Evolutionary conservation across 1,140 invertebrate genomes (phyloP), one percentile per base, ranked within the genome.

Genomic region (Cotesia glomerata): DNA sequence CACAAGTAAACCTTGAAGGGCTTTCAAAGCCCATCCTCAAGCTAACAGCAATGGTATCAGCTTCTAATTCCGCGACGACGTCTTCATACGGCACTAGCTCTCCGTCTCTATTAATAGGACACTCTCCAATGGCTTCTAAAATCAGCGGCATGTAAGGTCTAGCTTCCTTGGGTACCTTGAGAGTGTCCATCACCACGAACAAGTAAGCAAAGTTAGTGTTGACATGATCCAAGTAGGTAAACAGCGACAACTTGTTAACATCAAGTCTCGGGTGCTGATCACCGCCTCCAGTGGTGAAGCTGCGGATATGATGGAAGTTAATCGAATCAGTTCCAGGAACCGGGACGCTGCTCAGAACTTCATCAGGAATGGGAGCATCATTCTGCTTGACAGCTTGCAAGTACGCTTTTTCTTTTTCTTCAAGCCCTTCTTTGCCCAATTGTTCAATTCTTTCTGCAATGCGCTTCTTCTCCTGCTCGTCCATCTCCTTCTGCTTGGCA

Each of bases 191-290:
- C 13, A 95, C 81, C 14, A 91, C 81, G 75, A 88, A 89, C 67
- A 92, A 87, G 89, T 95, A 80, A 70, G 96, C 90, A 88, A 97
- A 96, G 80, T 95, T 94, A 1, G 93, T 94, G 72, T 93, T 90
- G 9, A 95, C 86, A 79, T 94, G 90, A 88, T 96, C 93, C 58
- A 96, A 86, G 75, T 94, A 91, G 2, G 94, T 92, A 78, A 90
- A 92, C 65, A 95, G 87, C 18, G 94, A 93, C n/a, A 94, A 81
- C 56, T 91, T 85, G 8, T 85, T 82, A 8, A 94, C 83, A 79
- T 91, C 88, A 74, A 95, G 90, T 76, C 88, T 81, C 3, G 90
- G 83, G 81, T 91, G 90, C 69, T 89, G 84, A n/a, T 88, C 82
- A 2, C 63, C 34, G 14, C 80, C 85, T 56, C 88, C 87, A 52